These are phyloP conservation scores for Hydrophis major DNA, from an alignment of 2,797 vertebrate genomes.

Conservation along the genomic window DNA sequence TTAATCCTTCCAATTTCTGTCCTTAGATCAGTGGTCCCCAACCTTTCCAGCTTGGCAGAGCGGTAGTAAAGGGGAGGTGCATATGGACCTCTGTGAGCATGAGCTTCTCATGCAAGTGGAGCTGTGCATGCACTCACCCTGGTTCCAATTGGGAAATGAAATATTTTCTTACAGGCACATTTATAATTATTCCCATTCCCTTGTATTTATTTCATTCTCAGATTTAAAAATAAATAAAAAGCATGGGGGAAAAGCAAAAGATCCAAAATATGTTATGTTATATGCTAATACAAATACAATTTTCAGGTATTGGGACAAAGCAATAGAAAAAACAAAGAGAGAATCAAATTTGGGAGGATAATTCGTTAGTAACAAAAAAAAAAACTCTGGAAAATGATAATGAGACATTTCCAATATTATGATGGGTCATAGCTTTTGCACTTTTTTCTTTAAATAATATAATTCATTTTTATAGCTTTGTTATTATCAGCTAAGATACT, in stretches of 20 bases:
- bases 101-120: neutral
- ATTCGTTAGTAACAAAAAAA: neutral
- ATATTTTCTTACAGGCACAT: neutral
- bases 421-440: neutral
- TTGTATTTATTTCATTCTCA: neutral
- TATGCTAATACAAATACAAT: neutral
- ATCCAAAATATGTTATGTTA: neutral
- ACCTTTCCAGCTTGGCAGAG: neutral
- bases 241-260: neutral
- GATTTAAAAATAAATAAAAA: neutral
- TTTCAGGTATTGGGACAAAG: neutral
- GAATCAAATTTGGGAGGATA: neutral
- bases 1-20: neutral
- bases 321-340: neutral
- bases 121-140: rapidly evolving
- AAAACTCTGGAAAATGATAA: neutral
- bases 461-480: neutral
- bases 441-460: neutral
- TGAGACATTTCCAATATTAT: neutral
- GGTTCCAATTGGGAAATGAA: neutral
- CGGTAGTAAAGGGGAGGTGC: rapidly evolving
- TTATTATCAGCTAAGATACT: neutral
- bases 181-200: neutral
- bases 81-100: neutral
- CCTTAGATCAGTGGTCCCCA: neutral